Evolutionary conservation across 2,113 vertebrate genomes (phyloP), one percentile per base, ranked within the genome.

Genomic region (Jacana jacana): DNA sequence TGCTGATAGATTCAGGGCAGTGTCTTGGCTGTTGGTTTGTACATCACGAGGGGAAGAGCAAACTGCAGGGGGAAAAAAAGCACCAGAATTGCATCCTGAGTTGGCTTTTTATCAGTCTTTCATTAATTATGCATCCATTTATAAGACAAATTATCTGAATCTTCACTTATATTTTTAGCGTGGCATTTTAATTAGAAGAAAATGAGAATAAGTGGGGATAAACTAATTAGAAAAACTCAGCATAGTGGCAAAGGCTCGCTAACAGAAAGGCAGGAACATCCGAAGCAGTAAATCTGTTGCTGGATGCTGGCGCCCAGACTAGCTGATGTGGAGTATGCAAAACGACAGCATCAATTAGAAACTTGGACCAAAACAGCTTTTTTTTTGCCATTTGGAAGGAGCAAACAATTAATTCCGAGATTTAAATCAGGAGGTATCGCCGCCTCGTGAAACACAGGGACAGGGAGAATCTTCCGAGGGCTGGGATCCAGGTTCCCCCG

Each of bases 171-270:
- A 93, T 94, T 90, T 97, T 95, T 88, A 89, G 78, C 23, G 24
- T 58, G 54, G 84, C 64, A 91, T 91, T 95, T 96, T 88, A 93
- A 87, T 88, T 81, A 81, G 49, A 83, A 66, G 75, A 94, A 96
- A 95, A 91, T 68, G 60, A 84, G 69, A 91, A 81, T 86, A 85
- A 90, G 79, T 94, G 75, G 55, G 75, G 81, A 85, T 64, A 95
- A 95, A 75, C 61, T 95, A 89, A 89, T 91, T 81, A 89, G 84
- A 91, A 88, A 73, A 91, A 91, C 81, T 63, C 81, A 83, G 25
- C 79, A 77, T 80, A 55, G 54, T 68, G 14, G 72, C 55, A 91
- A 96, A 93, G 72, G 81, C 64, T 81, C 11, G 27, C 81, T 91
- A 83, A 75, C 88, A 90, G 35, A 83, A 93, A 84, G 7, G 24